These are phyloP conservation scores for Tryphoninae sp. DNA, from an alignment of 2,888 invertebrate species.

Conservation along the genomic window DNA sequence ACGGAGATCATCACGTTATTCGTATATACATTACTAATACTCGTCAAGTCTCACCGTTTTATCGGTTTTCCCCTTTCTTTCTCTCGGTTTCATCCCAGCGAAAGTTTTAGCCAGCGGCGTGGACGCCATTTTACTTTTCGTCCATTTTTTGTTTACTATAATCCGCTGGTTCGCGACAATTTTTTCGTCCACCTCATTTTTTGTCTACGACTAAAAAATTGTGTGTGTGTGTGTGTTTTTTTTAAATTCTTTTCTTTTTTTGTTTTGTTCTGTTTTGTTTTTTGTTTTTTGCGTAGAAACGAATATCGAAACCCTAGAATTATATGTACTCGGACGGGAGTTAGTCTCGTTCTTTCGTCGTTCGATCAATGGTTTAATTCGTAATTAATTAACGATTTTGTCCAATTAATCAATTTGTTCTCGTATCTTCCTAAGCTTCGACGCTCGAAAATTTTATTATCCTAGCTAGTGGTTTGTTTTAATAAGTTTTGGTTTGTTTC, in stretches of 20 bases:
- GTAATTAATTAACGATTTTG: conserved; percentile 15
- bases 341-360: conserved; percentile 57
- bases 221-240: too few relatives aligned
- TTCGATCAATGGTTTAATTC: conserved; percentile 27
- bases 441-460: conserved; percentile 66
- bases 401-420: conserved; percentile 6
- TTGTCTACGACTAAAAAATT: conserved; percentile 24
- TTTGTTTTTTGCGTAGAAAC: conserved; percentile 36
- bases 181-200: conserved; percentile 22
- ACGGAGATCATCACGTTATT: conserved; percentile 72
- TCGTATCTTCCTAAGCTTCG: conserved; percentile 47
- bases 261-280: too few relatives aligned
- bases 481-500: conserved; percentile 11
- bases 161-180: conserved; percentile 9
- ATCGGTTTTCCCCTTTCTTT: conserved; percentile 32
- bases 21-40: conserved; percentile 76
- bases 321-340: conserved; percentile 59
- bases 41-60: conserved; percentile 68
- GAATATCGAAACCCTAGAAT: conserved; percentile 45
- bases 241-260: too few relatives aligned
- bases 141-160: conserved; percentile 3
- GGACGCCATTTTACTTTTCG: background rate
- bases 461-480: conserved; percentile 66
- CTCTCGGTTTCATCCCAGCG: background rate
- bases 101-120: background rate